These are phyloP conservation scores for Zosterops japonicus DNA, from an alignment of 2,113 vertebrate genomes.

Conservation along the genomic window DNA sequence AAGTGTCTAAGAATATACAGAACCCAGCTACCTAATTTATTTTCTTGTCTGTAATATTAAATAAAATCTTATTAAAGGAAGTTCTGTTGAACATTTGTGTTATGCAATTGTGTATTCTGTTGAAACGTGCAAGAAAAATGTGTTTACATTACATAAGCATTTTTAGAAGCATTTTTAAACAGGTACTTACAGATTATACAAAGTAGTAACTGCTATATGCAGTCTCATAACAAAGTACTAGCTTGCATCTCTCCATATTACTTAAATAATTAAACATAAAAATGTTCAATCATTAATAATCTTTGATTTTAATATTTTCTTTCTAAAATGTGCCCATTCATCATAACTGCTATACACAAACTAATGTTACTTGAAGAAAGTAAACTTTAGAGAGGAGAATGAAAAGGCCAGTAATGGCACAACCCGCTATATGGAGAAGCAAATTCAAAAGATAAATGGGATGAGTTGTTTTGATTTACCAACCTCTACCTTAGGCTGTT, in stretches of 20 bases:
- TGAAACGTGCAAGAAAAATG: conserved; percentile 99
- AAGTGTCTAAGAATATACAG: conserved; percentile 76
- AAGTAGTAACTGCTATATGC: conserved; percentile 81
- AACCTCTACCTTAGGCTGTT: conserved; percentile 70
- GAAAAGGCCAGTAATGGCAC: conserved; percentile 45
- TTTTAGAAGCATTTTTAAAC: conserved; percentile 93
- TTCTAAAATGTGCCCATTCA: conserved; percentile 76
- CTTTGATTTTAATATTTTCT: conserved; percentile 78
- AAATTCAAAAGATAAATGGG: conserved; percentile 33
- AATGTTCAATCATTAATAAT: conserved; percentile 81
- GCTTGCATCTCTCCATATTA: conserved; percentile 72
- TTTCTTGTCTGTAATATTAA: conserved; percentile 69
- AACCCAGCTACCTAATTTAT: conserved; percentile 83
- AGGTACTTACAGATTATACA: conserved; percentile 98
- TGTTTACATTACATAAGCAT: conserved; percentile 96
- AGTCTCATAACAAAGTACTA: conserved; percentile 83
- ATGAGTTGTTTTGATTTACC: conserved; percentile 64
- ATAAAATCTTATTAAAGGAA: conserved; percentile 60
- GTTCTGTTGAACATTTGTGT: conserved; percentile 58
- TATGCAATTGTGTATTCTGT: conserved; percentile 79
- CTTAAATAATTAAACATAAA: conserved; percentile 82
- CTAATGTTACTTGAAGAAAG: conserved; percentile 64
- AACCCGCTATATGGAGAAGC: conserved; percentile 29
- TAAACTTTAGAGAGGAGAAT: conserved; percentile 66
- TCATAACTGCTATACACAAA: conserved; percentile 71